Base-by-base conservation (phyloP, 2,888 invertebrate species). In the Phortica magna region DNA sequence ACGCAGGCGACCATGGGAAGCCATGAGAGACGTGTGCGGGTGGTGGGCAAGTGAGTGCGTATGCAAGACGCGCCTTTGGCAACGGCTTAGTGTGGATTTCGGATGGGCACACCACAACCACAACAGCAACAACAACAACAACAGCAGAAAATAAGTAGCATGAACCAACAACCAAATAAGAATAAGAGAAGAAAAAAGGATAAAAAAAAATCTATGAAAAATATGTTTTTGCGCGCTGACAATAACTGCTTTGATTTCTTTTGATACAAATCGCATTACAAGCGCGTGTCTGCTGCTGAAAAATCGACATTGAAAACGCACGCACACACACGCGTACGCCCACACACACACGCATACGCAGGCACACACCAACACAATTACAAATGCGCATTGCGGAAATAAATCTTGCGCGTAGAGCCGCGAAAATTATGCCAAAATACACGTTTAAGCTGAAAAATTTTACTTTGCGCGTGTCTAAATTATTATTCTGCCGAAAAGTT, bases 171-270 rank as follows among this genome's bases (percentile, higher is more conserved):
- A 48, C 9, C 17, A 19, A 22, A 17, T 17, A 10, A 61, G 19
- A 17, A 22, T 22, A 19, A 22, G 17, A 41, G 39, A 65, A 41
- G 12, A 39, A 39, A 65, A 65, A 39, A 31, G 9, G 39, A 65
- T 31, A 31, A 65, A 65, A 65, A 64, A 65, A 14, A 39, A 2
- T 65, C 61, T 19, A 61, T 22, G 19, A 61, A 17, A 61, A 61
- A 22, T 61, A 61, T 61, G 19, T 61, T 61, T 39, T 41, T 12
- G 5, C 12, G 65, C 41, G 31, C 19, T 31, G 53, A 55, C 31
- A 71, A 71, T 71, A 71, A 71, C 10, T 71, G 70, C 70, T 71
- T 53, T 55, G 22, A 71, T 71, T 71, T 53, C 31, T 55, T 71
- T 71, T 12, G 55, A 53, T 71, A 71, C 55, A 71, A 71, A 55